A percentile compares a stretch with the other conserved stretches of the same genome.
Evolutionary conservation across 2,888 invertebrate genomes (phyloP).

Genomic region (Danaus chrysippus): DNA sequence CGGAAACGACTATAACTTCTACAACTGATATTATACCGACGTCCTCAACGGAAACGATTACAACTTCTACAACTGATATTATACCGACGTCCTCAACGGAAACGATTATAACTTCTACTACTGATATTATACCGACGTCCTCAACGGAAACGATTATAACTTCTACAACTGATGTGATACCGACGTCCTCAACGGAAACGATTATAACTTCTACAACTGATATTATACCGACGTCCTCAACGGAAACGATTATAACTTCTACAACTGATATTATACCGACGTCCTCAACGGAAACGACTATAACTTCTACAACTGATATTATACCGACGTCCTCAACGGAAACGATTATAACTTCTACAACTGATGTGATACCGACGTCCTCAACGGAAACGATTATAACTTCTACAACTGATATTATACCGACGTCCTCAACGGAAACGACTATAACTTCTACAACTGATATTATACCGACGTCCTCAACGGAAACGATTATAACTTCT

Average conservation of each 20-base stretch:
- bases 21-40: slow-evolving; percentile 10
- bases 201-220: neutral
- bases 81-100: neutral
- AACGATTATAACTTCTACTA: neutral
- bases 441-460: slow-evolving; percentile 8
- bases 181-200: neutral
- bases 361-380: slow-evolving; percentile 30
- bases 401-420: neutral
- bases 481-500: slow-evolving; percentile 48
- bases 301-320: neutral
- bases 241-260: neutral
- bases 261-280: neutral
- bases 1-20: no score
- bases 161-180: slow-evolving; percentile 47
- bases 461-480: slow-evolving; percentile 37
- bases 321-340: slow-evolving; percentile 54
- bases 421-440: neutral
- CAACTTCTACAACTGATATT: neutral
- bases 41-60: slow-evolving; percentile 40
- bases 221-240: neutral
- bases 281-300: neutral
- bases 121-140: slow-evolving; percentile 37
- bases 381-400: neutral
- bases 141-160: slow-evolving; percentile 44
- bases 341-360: slow-evolving; percentile 58